These are phyloP conservation scores for Melolontha melolontha DNA, from an alignment of 2,888 invertebrate species.

Conservation along the genomic window DNA sequence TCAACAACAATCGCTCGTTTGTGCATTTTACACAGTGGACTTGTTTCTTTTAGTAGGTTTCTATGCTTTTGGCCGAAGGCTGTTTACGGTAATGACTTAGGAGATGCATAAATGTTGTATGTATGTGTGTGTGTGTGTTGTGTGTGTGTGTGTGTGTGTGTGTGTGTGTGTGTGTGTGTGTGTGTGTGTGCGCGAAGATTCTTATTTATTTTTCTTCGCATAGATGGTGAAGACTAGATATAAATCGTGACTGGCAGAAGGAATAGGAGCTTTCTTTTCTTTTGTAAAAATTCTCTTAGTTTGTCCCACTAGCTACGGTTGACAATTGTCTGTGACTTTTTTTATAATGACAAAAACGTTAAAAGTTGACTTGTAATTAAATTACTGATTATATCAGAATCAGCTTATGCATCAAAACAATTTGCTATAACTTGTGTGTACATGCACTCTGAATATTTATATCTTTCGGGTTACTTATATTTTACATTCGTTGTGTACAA, in stretches of 20 bases:
- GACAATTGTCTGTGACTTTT: too few species aligned
- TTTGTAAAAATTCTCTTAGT: background rate
- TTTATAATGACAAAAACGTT: too few species aligned
- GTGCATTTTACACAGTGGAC: constrained; percentile 40
- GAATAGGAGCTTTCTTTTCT: constrained; percentile 14
- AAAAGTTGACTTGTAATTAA: too few species aligned
- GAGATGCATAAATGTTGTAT: constrained; percentile 12
- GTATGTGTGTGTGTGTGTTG: background rate
- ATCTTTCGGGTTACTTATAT: too few species aligned
- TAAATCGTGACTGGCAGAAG: background rate
- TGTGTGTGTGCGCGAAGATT: background rate
- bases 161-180: background rate
- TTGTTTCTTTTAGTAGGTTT: constrained; percentile 54
- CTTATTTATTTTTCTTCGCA: background rate
- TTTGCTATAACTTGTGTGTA: too few species aligned
- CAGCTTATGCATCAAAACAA: too few species aligned
- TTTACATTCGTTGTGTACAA: too few species aligned
- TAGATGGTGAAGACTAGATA: constrained; percentile 1
- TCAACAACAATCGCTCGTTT: constrained; percentile 31
- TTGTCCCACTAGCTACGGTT: background rate
- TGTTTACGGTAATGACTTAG: constrained; percentile 35
- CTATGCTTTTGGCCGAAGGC: constrained; percentile 50
- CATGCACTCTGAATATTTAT: too few species aligned
- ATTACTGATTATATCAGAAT: too few species aligned
- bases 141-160: background rate